Evolutionary conservation across 2,888 invertebrate species (phyloP).

Genomic region (Linyphia triangularis): DNA sequence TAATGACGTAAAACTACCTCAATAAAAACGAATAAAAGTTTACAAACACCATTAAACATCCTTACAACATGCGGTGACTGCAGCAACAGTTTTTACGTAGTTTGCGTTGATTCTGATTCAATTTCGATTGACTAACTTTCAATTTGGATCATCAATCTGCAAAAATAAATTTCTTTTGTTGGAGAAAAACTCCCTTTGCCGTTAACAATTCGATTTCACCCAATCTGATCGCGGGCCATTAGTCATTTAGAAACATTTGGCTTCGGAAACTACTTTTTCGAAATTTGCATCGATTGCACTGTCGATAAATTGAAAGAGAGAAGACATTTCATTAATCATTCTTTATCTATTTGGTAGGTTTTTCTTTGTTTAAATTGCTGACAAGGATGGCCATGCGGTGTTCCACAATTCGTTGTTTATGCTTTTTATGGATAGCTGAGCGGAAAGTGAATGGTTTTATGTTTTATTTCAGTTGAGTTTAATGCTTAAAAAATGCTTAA

Average conservation of each 20-base stretch:
- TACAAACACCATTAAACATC: too few species aligned
- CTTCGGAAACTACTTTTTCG: slow-evolving; percentile 4
- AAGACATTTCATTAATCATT: slow-evolving; percentile 38
- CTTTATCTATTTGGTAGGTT: slow-evolving; percentile 13
- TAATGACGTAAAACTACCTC: too few species aligned
- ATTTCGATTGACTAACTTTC: slow-evolving; percentile 18
- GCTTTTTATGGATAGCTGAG: not conserved
- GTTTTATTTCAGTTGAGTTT: not conserved
- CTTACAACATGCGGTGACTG: too few species aligned
- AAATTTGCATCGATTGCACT: slow-evolving; percentile 37
- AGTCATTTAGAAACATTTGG: slow-evolving; percentile 36
- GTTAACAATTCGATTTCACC: slow-evolving; percentile 47
- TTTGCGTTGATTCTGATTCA: not conserved
- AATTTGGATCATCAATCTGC: slow-evolving; percentile 11
- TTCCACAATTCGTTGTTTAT: not conserved
- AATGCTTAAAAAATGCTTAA: not conserved
- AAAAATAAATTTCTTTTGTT: not conserved
- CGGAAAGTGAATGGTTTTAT: not conserved
- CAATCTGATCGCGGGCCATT: slow-evolving; percentile 22
- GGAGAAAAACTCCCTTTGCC: not conserved
- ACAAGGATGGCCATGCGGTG: not conserved
- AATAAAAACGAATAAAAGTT: too few species aligned
- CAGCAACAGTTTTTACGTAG: not conserved
- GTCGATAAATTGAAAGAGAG: slow-evolving; percentile 28
- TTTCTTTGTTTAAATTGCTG: not conserved